phyloP scores from a whole-genome alignment of 2,113 vertebrate genomes.

The Pipra filicauda region DNA sequence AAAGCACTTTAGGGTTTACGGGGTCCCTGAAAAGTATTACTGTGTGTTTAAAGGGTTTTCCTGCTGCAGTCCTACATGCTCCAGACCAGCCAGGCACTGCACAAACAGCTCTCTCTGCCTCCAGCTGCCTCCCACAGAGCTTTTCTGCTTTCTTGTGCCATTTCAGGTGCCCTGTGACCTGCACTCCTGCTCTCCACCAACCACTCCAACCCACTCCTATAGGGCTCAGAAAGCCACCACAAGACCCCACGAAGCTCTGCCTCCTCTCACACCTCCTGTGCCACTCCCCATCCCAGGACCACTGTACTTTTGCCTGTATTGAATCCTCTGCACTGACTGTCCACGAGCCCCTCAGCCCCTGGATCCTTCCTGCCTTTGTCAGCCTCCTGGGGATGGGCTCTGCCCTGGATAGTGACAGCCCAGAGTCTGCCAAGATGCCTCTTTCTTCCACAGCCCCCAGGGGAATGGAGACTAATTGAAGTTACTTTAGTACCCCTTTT shows the following conservation, averaged over 20 bases:
- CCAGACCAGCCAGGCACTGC: neutral
- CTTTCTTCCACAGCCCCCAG: neutral
- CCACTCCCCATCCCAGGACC: neutral
- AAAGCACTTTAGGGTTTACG: neutral
- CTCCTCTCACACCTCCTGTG: neutral
- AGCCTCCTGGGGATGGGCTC: neutral
- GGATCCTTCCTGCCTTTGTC: neutral
- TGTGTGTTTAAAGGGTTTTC: neutral
- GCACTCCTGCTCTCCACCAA: neutral
- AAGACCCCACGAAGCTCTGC: neutral
- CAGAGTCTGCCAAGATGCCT: neutral
- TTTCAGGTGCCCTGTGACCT: constrained; percentile 29
- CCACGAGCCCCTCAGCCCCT: neutral
- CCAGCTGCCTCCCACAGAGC: neutral
- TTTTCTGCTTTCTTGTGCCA: neutral
- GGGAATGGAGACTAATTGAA: neutral
- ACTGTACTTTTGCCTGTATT: neutral
- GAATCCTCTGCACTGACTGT: neutral
- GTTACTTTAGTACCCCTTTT: neutral
- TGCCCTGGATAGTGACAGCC: neutral
- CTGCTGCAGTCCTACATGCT: neutral
- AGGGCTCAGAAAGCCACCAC: neutral
- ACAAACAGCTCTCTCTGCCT: neutral
- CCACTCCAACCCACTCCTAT: neutral
- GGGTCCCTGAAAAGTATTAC: neutral